A percentile compares a stretch with the other conserved stretches of the same genome.
These are phyloP conservation scores for Tipula unca DNA, from an alignment of 2,888 invertebrate species.

Conservation along the genomic window DNA sequence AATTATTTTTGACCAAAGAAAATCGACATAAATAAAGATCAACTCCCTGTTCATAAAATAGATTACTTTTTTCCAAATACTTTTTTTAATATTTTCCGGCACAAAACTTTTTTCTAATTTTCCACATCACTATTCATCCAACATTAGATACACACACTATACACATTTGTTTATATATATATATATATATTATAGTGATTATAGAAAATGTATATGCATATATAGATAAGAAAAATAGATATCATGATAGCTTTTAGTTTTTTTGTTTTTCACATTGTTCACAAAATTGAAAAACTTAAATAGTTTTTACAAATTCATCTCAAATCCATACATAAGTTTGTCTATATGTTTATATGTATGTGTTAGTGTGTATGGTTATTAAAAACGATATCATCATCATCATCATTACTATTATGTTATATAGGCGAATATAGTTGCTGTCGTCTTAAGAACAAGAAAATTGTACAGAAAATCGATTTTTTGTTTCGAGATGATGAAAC, in stretches of 20 bases:
- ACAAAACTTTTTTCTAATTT: background rate
- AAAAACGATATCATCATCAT: background rate
- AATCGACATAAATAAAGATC: background rate
- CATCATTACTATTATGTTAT: background rate
- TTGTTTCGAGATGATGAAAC: background rate
- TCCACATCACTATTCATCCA: background rate
- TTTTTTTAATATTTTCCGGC: background rate
- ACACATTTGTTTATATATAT: background rate
- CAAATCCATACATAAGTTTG: background rate
- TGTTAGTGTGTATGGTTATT: background rate
- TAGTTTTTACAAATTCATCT: background rate
- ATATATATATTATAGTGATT: background rate
- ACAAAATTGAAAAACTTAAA: background rate
- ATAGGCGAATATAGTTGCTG: background rate
- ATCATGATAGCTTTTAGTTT: background rate
- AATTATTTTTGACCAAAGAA: no score
- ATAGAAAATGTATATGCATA: background rate
- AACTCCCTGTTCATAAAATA: background rate
- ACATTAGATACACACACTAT: background rate
- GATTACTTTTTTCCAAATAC: background rate
- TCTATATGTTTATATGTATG: background rate
- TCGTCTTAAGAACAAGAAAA: background rate
- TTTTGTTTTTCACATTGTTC: background rate
- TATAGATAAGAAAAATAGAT: background rate
- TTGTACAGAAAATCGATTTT: background rate